Percentiles rank a stretch among this genome's conserved stretches.
phyloP scores from a whole-genome alignment of 1,140 invertebrate genomes.

The Pissodes strobi region DNA sequence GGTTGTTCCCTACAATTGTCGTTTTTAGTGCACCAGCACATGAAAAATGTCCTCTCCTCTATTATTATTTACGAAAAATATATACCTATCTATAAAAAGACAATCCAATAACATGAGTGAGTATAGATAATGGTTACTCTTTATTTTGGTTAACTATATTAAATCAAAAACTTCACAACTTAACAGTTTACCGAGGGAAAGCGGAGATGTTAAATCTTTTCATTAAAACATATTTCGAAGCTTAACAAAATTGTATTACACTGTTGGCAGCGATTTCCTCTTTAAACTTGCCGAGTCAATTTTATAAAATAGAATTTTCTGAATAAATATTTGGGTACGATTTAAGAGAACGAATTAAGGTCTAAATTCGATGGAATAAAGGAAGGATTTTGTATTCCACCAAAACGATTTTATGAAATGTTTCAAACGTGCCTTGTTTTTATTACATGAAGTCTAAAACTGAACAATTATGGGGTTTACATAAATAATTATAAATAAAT shows the following conservation, averaged over 20 bases:
- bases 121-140: too few species aligned
- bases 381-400: constrained; percentile 7
- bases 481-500: too few species aligned
- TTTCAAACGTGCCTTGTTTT: constrained; percentile 8
- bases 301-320: constrained; percentile 22
- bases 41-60: too few species aligned
- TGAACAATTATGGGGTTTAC: too few species aligned
- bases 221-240: constrained; percentile 8
- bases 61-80: too few species aligned
- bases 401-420: constrained; percentile 15
- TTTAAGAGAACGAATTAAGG: constrained; percentile 18
- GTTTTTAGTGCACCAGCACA: too few species aligned
- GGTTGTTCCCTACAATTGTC: too few species aligned
- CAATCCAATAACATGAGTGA: too few species aligned
- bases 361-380: constrained; percentile 14
- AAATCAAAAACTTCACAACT: too few species aligned
- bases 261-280: background rate
- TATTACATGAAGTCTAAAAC: background rate
- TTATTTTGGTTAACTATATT: too few species aligned
- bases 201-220: constrained; percentile 7
- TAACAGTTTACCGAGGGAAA: constrained; percentile 6
- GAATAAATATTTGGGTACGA: constrained; percentile 16
- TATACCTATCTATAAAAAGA: too few species aligned
- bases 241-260: constrained; percentile 14
- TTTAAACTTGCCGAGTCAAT: constrained; percentile 15